Conservation (phyloP, 2,797 vertebrate genomes). For the Hipposideros larvatus region DNA sequence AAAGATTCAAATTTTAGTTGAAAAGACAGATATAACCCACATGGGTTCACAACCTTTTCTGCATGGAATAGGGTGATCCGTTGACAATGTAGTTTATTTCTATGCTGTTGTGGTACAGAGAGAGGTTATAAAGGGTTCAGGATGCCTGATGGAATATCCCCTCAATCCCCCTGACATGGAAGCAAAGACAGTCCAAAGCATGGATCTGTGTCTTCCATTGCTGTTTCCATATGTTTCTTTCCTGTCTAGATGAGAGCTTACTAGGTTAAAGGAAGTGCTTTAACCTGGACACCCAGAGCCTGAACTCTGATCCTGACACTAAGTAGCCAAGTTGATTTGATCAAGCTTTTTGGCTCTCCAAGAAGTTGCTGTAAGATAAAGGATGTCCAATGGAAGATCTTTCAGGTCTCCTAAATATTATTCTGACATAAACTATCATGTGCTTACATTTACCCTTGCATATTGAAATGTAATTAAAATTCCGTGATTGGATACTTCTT, state of each 20-base stretch:
- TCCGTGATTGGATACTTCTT: not conserved
- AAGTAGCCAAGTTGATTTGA: not conserved
- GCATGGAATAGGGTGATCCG: not conserved
- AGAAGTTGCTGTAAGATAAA: not conserved
- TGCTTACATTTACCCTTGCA: not conserved
- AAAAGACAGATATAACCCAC: not conserved
- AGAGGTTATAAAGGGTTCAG: not conserved
- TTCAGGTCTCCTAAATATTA: not conserved
- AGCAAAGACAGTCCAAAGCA: not conserved
- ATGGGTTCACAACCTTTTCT: not conserved
- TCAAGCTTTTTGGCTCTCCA: not conserved
- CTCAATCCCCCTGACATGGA: not conserved
- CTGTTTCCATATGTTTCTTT: not conserved
- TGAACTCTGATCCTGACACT: not conserved
- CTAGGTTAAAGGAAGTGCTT: not conserved
- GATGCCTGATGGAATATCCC: not conserved
- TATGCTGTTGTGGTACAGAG: not conserved
- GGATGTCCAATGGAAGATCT: not conserved
- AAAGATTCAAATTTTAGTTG: conserved; percentile 9
- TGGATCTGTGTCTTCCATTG: not conserved
- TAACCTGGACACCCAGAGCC: not conserved
- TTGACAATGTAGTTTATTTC: not conserved
- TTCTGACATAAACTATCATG: not conserved
- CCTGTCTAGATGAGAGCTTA: not conserved
- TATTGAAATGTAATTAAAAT: not conserved